Conservation (phyloP, 1,140 invertebrate species). For the Rhopalosiphum maidis region DNA sequence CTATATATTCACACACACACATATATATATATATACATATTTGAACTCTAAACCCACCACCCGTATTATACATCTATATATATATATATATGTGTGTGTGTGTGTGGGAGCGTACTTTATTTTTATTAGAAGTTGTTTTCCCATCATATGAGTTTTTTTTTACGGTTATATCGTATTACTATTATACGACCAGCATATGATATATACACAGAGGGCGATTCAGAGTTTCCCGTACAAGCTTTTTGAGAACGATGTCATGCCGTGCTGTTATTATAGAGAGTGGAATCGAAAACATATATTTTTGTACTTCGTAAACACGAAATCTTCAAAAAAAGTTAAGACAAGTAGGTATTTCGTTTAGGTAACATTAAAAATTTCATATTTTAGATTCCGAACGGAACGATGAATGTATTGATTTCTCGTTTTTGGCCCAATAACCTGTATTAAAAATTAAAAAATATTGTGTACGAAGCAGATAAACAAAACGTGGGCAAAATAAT, state of each 20-base stretch:
- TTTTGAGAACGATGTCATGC: not conserved
- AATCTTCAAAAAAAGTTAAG: not conserved
- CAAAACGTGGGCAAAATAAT: too few species aligned
- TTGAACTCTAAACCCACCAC: not conserved
- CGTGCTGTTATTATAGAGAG: too few species aligned
- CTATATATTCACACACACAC: too few species aligned
- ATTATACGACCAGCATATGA: not conserved
- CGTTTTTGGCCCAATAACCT: too few species aligned
- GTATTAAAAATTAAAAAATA: too few species aligned
- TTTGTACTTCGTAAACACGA: not conserved
- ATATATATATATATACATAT: not conserved
- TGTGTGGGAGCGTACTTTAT: not conserved
- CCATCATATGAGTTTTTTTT: not conserved
- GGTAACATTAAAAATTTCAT: not conserved
- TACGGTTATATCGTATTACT: not conserved
- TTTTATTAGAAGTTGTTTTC: not conserved
- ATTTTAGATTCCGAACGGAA: too few species aligned
- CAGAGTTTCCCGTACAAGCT: not conserved
- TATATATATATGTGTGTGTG: not conserved
- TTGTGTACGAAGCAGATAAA: too few species aligned
- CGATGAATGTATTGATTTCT: too few species aligned
- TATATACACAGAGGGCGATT: not conserved
- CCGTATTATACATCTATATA: not conserved
- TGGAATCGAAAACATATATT: not conserved
- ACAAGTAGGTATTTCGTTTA: not conserved